These are phyloP conservation scores for Acrocyrtus sp. DNA, from an alignment of 2,888 invertebrate species.

Conservation along the genomic window DNA sequence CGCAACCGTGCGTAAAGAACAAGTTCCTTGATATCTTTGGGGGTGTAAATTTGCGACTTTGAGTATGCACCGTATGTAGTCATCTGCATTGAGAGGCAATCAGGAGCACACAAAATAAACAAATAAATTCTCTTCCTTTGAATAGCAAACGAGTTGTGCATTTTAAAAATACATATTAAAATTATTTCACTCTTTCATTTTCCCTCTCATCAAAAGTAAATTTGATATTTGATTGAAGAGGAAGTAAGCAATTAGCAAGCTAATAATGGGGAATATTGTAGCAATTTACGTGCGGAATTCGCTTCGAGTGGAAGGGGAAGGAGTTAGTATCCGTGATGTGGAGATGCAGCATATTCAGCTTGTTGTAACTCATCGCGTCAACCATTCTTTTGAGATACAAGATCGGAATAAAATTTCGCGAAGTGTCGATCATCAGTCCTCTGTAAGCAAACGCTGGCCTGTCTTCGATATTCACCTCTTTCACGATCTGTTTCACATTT, in stretches of 20 bases:
- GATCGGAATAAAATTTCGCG: conserved; percentile 70
- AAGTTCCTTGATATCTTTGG: conserved; percentile 70
- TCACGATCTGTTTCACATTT: conserved; percentile 68
- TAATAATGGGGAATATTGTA: too few relatives aligned
- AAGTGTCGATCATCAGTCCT: conserved; percentile 71
- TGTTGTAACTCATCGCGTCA: conserved; percentile 87
- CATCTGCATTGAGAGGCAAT: conserved; percentile 73
- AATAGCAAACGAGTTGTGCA: too few relatives aligned
- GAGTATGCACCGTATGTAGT: conserved; percentile 73
- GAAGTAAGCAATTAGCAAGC: neutral
- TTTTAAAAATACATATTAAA: neutral
- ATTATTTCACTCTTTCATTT: neutral
- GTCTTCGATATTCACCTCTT: conserved; percentile 75
- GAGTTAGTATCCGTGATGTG: conserved; percentile 68
- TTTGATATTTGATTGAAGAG: neutral
- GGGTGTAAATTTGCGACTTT: conserved; percentile 74
- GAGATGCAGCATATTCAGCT: conserved; percentile 72
- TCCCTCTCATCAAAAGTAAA: neutral
- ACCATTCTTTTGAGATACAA: conserved; percentile 76
- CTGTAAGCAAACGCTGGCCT: conserved; percentile 70
- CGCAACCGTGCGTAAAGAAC: conserved; percentile 68
- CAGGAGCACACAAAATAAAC: neutral
- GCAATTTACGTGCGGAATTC: conserved; percentile 65
- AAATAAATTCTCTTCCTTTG: too few relatives aligned
- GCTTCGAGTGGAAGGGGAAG: conserved; percentile 69